Evolutionary conservation across 2,888 invertebrate genomes (phyloP).

Genomic region (Drosophila anomalipes): DNA sequence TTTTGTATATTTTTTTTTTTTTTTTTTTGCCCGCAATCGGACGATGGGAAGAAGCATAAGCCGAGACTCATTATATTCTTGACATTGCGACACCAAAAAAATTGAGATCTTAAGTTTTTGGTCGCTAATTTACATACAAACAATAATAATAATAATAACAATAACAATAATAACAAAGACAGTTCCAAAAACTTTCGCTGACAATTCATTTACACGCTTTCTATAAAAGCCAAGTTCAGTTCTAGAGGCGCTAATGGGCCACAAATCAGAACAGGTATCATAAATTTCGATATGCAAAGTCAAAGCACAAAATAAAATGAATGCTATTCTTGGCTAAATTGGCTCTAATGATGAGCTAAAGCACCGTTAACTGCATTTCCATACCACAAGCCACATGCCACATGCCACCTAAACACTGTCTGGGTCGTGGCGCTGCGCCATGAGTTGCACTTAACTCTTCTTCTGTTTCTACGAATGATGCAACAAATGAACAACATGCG

Average conservation of each 20-base stretch:
- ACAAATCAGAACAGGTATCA: slow-evolving; percentile 49
- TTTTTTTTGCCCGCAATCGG: slow-evolving; percentile 16
- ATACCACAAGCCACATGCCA: slow-evolving; percentile 35
- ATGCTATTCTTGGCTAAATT: slow-evolving; percentile 10
- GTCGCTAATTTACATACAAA: slow-evolving; percentile 70
- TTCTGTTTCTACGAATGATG: slow-evolving; percentile 49
- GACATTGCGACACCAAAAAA: slow-evolving; percentile 47
- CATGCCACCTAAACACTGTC: slow-evolving; percentile 39
- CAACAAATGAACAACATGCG: slow-evolving; percentile 69
- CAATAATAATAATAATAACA: slow-evolving; percentile 67
- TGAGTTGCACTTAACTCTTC: slow-evolving; percentile 44
- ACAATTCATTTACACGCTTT: slow-evolving; percentile 59
- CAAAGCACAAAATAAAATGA: slow-evolving; percentile 1
- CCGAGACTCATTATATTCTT: slow-evolving; percentile 42
- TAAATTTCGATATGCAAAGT: slow-evolving; percentile 33
- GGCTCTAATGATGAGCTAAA: slow-evolving; percentile 34
- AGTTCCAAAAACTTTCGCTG: slow-evolving; percentile 52
- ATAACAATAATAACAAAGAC: slow-evolving; percentile 50
- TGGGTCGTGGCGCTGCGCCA: slow-evolving; percentile 54
- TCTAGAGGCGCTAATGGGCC: slow-evolving; percentile 58
- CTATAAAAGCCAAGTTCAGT: slow-evolving; percentile 37
- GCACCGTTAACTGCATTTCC: slow-evolving; percentile 53
- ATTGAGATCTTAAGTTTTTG: slow-evolving; percentile 29
- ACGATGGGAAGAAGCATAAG: slow-evolving; percentile 6
- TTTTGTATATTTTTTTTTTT: slow-evolving; percentile 6